Conservation (phyloP, 2,888 invertebrate species). For the Drosophila testacea region DNA sequence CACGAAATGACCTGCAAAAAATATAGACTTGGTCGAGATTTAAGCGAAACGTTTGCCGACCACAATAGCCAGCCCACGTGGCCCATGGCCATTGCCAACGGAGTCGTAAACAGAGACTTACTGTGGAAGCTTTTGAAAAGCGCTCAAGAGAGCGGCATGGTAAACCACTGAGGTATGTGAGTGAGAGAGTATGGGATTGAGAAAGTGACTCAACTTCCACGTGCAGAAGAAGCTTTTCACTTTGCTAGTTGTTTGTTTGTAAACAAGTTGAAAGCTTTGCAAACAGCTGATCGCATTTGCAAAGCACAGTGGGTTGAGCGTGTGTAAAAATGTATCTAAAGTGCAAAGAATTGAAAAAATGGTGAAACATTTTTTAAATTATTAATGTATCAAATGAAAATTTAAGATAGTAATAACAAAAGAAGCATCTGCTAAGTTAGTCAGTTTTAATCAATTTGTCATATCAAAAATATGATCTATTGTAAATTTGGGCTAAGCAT, state of each 20-base stretch:
- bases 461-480: too few species aligned
- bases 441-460: too few species aligned
- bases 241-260: conserved; percentile 49
- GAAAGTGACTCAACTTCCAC: conserved; percentile 12
- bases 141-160: conserved; percentile 55
- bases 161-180: neutral
- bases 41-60: conserved; percentile 47
- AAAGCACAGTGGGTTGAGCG: conserved; percentile 48
- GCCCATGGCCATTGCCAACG: conserved; percentile 45
- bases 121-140: conserved; percentile 17
- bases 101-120: conserved; percentile 31
- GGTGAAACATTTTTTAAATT: too few species aligned
- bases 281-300: conserved; percentile 54
- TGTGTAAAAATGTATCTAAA: neutral
- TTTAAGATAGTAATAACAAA: neutral
- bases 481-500: neutral
- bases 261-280: conserved; percentile 68
- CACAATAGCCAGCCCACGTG: conserved; percentile 18
- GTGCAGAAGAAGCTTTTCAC: conserved; percentile 53
- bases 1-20: conserved; percentile 59
- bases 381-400: neutral
- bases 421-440: too few species aligned
- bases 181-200: neutral
- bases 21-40: conserved; percentile 37
- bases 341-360: too few species aligned